Evolutionary conservation across 1,140 invertebrate species (phyloP).

Genomic region (Hyles euphorbiae): DNA sequence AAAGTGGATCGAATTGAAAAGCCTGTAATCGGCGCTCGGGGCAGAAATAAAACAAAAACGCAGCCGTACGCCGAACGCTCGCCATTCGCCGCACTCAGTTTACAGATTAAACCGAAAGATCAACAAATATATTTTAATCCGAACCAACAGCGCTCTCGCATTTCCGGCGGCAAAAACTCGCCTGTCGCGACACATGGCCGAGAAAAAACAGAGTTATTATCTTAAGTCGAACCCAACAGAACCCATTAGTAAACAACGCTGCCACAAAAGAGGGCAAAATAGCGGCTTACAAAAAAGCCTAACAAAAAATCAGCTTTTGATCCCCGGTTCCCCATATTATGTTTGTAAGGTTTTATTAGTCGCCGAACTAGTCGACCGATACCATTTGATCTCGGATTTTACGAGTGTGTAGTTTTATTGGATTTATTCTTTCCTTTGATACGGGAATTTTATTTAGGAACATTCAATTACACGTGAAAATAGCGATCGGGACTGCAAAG

Average conservation of each 20-base stretch:
- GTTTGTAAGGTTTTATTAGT: constrained; percentile 71
- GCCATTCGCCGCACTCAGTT: constrained; percentile 27
- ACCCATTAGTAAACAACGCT: constrained; percentile 75
- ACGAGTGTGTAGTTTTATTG: constrained; percentile 27
- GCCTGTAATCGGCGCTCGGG: constrained; percentile 26
- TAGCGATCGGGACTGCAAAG: too few relatives aligned
- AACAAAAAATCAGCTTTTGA: constrained; percentile 73
- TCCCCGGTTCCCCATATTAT: constrained; percentile 61
- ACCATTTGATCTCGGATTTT: constrained; percentile 41
- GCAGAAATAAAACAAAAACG: constrained; percentile 39
- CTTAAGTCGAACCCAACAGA: constrained; percentile 73
- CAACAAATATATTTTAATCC: constrained; percentile 73
- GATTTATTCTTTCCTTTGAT: constrained; percentile 7
- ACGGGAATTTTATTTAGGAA: not conserved
- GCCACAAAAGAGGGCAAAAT: constrained; percentile 73
- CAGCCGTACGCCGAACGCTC: constrained; percentile 26
- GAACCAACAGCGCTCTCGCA: constrained; percentile 58
- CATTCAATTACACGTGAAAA: too few relatives aligned
- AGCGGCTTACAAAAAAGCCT: constrained; percentile 67
- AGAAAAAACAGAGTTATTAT: constrained; percentile 73
- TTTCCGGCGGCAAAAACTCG: constrained; percentile 68
- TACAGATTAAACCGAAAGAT: constrained; percentile 62
- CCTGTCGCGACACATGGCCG: constrained; percentile 58
- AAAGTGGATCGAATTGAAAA: constrained; percentile 45
- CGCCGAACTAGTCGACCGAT: constrained; percentile 51